Evolutionary conservation across 2,113 vertebrate species (phyloP).

Genomic region (Malurus melanocephalus): DNA sequence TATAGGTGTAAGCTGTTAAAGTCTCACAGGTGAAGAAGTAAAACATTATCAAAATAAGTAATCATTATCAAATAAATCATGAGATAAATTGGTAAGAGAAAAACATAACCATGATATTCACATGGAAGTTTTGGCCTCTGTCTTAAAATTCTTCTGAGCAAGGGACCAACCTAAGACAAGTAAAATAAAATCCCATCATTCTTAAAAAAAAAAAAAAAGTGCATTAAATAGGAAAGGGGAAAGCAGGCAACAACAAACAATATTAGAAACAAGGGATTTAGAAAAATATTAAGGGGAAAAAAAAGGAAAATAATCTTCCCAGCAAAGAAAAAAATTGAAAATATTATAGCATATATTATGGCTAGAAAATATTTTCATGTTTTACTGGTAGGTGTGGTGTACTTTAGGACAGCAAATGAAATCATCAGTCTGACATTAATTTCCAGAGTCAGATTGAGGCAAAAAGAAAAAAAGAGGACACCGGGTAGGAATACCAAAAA

Average conservation of each 20-base stretch:
- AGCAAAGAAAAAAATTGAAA: neutral
- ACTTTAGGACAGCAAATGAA: neutral
- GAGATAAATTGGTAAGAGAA: neutral
- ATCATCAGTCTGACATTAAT: neutral
- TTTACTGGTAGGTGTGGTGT: neutral
- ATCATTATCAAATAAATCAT: neutral
- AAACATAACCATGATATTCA: neutral
- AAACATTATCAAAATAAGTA: neutral
- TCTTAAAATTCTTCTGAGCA: neutral
- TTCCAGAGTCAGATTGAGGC: neutral
- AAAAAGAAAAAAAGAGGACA: neutral
- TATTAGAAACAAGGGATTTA: neutral
- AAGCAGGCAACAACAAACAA: neutral
- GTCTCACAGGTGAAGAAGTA: neutral
- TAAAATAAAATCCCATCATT: neutral
- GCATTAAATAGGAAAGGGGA: neutral
- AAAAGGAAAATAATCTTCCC: neutral
- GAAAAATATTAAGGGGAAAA: neutral
- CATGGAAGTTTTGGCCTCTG: accelerated
- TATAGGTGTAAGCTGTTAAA: neutral
- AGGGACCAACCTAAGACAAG: neutral
- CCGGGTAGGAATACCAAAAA: neutral
- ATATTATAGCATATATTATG: neutral
- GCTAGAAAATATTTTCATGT: neutral
- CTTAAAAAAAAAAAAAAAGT: neutral